phyloP scores from a whole-genome alignment of 2,113 vertebrate genomes.

The Mandrillus leucophaeus region DNA sequence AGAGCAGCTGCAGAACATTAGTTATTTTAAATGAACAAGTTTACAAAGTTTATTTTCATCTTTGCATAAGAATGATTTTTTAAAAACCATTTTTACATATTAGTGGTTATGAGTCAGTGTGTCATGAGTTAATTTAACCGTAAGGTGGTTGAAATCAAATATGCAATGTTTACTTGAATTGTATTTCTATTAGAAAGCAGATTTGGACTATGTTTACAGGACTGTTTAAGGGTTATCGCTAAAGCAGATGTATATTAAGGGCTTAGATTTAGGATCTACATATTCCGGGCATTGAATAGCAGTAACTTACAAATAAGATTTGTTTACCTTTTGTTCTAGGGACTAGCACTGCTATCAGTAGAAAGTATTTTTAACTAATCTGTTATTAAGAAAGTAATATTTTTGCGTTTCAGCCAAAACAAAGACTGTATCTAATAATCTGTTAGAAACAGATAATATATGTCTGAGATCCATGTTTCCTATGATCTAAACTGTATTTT shows the following conservation, averaged over 20 bases:
- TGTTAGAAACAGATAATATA: conserved; percentile 34
- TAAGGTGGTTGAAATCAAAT: conserved; percentile 63
- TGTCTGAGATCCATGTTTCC: conserved; percentile 60
- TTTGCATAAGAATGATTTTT: conserved; percentile 73
- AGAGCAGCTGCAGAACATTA: conserved; percentile 78
- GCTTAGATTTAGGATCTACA: conserved; percentile 14
- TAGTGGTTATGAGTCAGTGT: conserved; percentile 53
- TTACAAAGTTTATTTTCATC: conserved; percentile 73
- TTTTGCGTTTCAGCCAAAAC: conserved; percentile 72
- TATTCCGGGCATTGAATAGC: conserved; percentile 48
- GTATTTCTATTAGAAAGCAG: conserved; percentile 72
- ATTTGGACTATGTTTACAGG: conserved; percentile 80
- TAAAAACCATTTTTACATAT: conserved; percentile 68
- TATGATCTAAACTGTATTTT: conserved; percentile 71
- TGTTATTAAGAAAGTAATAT: conserved; percentile 56
- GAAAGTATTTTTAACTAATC: conserved; percentile 64
- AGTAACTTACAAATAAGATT: conserved; percentile 31
- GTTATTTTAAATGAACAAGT: conserved; percentile 59
- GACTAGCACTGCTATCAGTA: conserved; percentile 31
- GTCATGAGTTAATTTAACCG: conserved; percentile 29
- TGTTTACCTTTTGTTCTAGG: neutral
- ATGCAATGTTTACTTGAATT: conserved; percentile 84
- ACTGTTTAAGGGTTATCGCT: conserved; percentile 39
- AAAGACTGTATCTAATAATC: conserved; percentile 52
- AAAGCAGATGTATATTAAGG: conserved; percentile 42